A percentile compares a stretch with the other conserved stretches of the same genome.
Conservation (phyloP, 2,888 invertebrate genomes). For the Xanthia togata region DNA sequence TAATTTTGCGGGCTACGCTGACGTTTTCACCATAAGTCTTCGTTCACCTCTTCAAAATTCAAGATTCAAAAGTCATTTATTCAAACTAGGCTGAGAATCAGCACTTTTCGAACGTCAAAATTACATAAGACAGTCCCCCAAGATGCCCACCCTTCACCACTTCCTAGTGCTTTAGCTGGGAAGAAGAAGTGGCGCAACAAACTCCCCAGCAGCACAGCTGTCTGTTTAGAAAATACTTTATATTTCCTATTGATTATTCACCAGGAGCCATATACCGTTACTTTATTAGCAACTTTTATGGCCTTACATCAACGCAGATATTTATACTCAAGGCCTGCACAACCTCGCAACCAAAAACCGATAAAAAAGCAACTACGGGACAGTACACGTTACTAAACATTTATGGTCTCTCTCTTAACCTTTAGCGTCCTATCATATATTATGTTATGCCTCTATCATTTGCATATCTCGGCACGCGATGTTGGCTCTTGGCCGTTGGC, state of each 20-base stretch:
- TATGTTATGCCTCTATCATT: conserved; percentile 61
- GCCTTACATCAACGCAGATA: neutral
- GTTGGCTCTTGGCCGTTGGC: conserved; percentile 49
- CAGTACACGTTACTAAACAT: conserved; percentile 17
- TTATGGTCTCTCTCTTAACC: conserved; percentile 63
- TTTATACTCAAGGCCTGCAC: conserved; percentile 37
- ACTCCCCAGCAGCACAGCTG: too few species aligned
- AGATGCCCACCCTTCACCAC: too few species aligned
- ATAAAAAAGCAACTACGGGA: conserved; percentile 37
- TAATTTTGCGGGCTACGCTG: too few species aligned
- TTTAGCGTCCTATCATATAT: conserved; percentile 66
- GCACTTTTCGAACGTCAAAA: too few species aligned
- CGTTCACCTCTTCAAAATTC: too few species aligned
- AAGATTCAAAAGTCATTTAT: too few species aligned
- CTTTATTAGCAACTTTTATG: neutral
- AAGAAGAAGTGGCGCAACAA: too few species aligned
- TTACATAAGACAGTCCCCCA: too few species aligned
- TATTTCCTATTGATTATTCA: neutral
- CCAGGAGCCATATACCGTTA: neutral
- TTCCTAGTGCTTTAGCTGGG: too few species aligned
- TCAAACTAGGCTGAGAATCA: too few species aligned
- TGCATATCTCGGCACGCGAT: conserved; percentile 74
- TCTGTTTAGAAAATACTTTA: too few species aligned
- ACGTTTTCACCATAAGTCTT: too few species aligned
- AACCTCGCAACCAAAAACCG: conserved; percentile 27